Conservation (phyloP, 2,888 invertebrate species). For the Glyphotaelius pellucidus region DNA sequence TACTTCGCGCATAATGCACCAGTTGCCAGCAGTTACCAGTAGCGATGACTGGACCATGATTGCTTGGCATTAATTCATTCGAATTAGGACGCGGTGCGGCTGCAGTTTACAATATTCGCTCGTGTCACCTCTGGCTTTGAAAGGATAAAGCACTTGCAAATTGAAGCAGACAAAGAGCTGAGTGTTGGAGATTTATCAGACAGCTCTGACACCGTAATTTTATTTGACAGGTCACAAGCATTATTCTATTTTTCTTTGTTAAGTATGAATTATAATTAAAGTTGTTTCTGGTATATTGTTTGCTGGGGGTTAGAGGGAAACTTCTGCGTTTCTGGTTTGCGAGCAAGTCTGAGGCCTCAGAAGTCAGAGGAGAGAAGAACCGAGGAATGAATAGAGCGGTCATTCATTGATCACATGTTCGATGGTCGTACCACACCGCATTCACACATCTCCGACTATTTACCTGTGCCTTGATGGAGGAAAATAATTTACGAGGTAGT, state of each 20-base stretch:
- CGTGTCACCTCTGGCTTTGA: not conserved
- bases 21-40: not conserved
- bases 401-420: too few relatives aligned
- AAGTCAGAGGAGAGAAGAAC: too few relatives aligned
- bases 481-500: too few relatives aligned
- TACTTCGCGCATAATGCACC: constrained; percentile 2
- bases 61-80: not conserved
- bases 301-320: too few relatives aligned
- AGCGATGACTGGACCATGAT: constrained; percentile 24
- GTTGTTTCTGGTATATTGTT: too few relatives aligned
- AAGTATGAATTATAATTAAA: too few relatives aligned
- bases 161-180: not conserved
- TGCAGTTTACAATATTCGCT: not conserved
- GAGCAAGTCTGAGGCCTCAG: too few relatives aligned
- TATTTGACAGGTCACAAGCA: not conserved
- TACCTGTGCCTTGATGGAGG: too few relatives aligned
- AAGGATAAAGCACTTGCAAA: not conserved
- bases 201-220: not conserved
- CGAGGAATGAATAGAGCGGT: too few relatives aligned
- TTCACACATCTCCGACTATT: too few relatives aligned
- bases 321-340: too few relatives aligned
- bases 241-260: not conserved
- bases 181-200: not conserved
- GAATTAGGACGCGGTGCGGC: not conserved
- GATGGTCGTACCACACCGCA: too few relatives aligned